Conservation (phyloP, 2,797 vertebrate species). For the Phaenicophaeus curvirostris region DNA sequence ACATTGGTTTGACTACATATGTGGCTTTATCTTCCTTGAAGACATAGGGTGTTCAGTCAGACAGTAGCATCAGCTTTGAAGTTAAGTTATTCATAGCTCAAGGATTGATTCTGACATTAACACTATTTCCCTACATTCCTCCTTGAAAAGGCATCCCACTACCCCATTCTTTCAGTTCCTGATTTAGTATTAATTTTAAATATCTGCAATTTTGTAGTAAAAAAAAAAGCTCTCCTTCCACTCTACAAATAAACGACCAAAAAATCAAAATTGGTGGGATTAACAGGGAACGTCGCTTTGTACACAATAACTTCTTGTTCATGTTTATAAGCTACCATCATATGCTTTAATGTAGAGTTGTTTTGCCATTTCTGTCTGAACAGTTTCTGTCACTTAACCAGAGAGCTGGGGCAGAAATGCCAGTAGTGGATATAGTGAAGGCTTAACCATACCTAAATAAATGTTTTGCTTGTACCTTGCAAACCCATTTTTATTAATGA, state of each 20-base stretch:
- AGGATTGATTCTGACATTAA: slow-evolving; percentile 58
- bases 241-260: not conserved
- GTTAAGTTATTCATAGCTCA: slow-evolving; percentile 71
- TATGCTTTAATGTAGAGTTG: not conserved
- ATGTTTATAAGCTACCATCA: not conserved
- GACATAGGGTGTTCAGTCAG: slow-evolving; percentile 59
- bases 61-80: slow-evolving; percentile 63
- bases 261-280: not conserved
- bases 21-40: slow-evolving; percentile 68
- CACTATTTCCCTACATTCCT: slow-evolving; percentile 7
- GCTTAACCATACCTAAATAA: not conserved
- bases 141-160: slow-evolving; percentile 36
- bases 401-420: not conserved
- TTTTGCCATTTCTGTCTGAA: not conserved
- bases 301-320: not conserved
- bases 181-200: slow-evolving; percentile 50
- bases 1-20: slow-evolving; percentile 61
- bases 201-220: not conserved
- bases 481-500: not conserved
- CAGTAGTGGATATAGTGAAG: not conserved
- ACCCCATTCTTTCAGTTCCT: slow-evolving; percentile 53
- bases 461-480: not conserved
- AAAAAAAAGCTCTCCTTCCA: not conserved
- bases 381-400: not conserved
- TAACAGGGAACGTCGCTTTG: not conserved